A percentile compares a stretch with the other conserved stretches of the same genome.
These are phyloP conservation scores for Taphrorychus bicolor DNA, from an alignment of 2,888 invertebrate species.

Conservation along the genomic window DNA sequence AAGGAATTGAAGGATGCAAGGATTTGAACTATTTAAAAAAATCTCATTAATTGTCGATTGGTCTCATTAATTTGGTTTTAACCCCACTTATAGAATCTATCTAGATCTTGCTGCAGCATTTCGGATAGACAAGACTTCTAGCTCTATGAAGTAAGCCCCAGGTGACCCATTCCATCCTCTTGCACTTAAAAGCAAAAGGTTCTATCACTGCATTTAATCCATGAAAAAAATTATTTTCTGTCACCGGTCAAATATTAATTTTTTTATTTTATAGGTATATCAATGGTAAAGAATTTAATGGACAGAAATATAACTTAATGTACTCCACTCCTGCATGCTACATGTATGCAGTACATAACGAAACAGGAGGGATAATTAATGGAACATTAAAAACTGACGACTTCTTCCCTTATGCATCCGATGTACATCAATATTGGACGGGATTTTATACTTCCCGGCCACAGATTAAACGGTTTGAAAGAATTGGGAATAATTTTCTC, in stretches of 20 bases:
- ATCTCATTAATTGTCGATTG: no score
- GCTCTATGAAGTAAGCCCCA: no score
- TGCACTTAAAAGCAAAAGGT: no score
- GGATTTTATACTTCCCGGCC: conserved; percentile 88
- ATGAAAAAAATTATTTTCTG: no score
- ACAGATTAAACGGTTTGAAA: conserved; percentile 77
- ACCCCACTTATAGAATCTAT: no score
- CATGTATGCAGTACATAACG: conserved; percentile 75
- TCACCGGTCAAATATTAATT: neutral
- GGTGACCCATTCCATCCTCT: no score
- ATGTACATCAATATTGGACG: conserved; percentile 88
- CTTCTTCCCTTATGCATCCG: conserved; percentile 90
- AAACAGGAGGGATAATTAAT: conserved; percentile 68
- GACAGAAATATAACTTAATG: conserved; percentile 70
- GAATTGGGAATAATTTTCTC: conserved; percentile 75
- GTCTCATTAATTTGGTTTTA: no score
- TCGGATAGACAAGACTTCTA: no score
- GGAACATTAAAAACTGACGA: conserved; percentile 81
- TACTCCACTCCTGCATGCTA: conserved; percentile 89
- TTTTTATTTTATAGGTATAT: conserved; percentile 18
- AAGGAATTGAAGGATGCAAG: no score
- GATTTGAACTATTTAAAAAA: no score
- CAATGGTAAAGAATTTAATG: conserved; percentile 23
- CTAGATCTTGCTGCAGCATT: no score
- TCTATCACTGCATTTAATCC: no score